A percentile compares a stretch with the other conserved stretches of the same genome.
phyloP scores from a whole-genome alignment of 2,113 vertebrate species.

The Prionailurus bengalensis region DNA sequence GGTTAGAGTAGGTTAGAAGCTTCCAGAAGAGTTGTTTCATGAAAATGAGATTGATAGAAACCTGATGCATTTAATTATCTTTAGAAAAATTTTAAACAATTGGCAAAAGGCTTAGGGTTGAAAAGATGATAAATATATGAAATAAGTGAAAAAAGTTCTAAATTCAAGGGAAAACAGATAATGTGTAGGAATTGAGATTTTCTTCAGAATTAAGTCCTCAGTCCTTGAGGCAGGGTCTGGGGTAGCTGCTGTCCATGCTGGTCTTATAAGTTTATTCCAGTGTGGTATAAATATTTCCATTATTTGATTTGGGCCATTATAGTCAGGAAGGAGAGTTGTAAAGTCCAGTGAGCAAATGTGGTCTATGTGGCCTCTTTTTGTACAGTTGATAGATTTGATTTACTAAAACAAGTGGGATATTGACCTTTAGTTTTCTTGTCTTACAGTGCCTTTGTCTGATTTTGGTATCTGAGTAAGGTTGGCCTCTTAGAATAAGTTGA shows the following conservation, averaged over 20 bases:
- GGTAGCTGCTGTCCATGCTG: background rate
- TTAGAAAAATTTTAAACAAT: constrained; percentile 38
- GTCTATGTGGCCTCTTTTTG: background rate
- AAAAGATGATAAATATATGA: constrained; percentile 40
- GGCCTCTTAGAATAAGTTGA: background rate
- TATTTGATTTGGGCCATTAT: constrained; percentile 39
- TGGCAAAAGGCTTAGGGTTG: background rate
- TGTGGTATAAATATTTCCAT: background rate
- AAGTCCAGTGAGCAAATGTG: background rate
- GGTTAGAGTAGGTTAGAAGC: background rate
- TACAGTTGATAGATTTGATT: constrained; percentile 1
- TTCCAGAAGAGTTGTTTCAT: background rate
- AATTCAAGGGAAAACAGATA: constrained; percentile 23
- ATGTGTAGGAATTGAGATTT: background rate
- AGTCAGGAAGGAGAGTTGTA: background rate
- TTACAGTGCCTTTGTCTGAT: constrained; percentile 4
- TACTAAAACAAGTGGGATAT: background rate
- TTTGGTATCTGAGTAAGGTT: background rate
- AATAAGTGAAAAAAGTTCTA: background rate
- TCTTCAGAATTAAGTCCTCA: background rate
- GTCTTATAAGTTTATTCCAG: background rate
- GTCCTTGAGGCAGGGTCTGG: background rate
- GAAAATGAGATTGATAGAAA: constrained; percentile 50
- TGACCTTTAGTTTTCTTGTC: constrained; percentile 36
- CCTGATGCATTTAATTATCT: constrained; percentile 10